Evolutionary conservation across 2,888 invertebrate genomes (phyloP), one percentile per base, ranked within the genome.

Genomic region (Polylopha cassiicola): DNA sequence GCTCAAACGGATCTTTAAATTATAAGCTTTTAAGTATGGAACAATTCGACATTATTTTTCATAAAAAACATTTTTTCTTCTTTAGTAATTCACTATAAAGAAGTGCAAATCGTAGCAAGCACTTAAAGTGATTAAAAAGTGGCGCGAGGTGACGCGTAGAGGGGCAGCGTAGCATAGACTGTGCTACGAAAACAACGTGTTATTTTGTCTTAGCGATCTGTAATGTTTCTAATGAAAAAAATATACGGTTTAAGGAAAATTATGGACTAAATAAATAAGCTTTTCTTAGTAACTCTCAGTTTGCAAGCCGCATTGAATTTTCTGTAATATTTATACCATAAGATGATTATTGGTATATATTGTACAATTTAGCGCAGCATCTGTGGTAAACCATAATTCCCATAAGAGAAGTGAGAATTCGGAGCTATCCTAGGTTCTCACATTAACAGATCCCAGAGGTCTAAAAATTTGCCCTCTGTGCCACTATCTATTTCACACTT

Each of bases 71-170:
- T 70, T 71, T 72, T 61, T 65, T 66, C 64, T 68, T 70, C 65
- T 64, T 71, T 65, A 72, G 69, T 61, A 64, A 70, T 67, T 73
- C 67, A 66, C 63, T 58, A 63, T 70, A 68, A 73, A 72, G 69
- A 69, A 74, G 63, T 67, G 72, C 62, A 73, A 78, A 78, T 79
- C 73, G 69, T 68, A 60, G 71, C 62, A 59, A 71, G 74, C 82
- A 82, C 82, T 81, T 79, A 76, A 70, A 73, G 65, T 72, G 80
- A 82, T 82, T 82, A 82, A 78, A 79, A 74, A 72, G 61, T 71
- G 60, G 62, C 65, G 65, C 58, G 61, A 54, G 52, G 47, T 38
- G 48, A 42, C 47, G 52, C 48, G 50, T 48, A 53, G 56, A 47
- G 57, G 54, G 43, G 42, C 47, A 60, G 37, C 37, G 42, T 18